A percentile compares a stretch with the other conserved stretches of the same genome.
phyloP scores from a whole-genome alignment of 2,797 vertebrate genomes.

The Diglossa cyanea region DNA sequence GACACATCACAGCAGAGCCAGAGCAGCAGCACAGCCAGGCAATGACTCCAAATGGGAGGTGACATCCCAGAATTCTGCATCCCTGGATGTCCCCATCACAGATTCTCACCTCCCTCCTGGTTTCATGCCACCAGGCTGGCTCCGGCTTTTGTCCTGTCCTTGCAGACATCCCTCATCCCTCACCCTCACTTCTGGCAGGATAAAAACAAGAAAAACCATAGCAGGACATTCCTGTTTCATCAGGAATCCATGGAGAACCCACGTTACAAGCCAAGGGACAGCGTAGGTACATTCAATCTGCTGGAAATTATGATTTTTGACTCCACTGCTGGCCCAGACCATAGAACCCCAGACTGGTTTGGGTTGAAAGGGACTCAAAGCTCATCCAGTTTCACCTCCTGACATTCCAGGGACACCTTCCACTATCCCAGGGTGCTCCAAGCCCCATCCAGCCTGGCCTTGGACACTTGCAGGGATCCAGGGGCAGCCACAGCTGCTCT shows the following conservation, averaged over 20 bases:
- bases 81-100: not conserved
- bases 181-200: not conserved
- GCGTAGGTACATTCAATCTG: not conserved
- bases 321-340: not conserved
- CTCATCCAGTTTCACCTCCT: rapidly evolving
- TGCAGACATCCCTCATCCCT: not conserved
- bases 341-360: not conserved
- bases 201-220: not conserved
- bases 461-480: rapidly evolving
- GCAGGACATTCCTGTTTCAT: not conserved
- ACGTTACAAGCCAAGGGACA: not conserved
- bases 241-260: not conserved
- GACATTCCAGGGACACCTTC: not conserved
- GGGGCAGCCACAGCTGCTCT: not conserved
- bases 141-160: not conserved
- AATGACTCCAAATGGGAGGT: not conserved
- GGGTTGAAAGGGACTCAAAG: not conserved
- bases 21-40: not conserved
- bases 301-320: not conserved
- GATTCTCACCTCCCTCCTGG: not conserved
- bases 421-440: not conserved
- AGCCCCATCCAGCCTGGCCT: not conserved
- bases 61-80: not conserved
- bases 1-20: not conserved
- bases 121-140: not conserved